Evolutionary conservation across 92 coral and sea anemone species (phyloP).

Genomic region (Galaxea fascicularis): DNA sequence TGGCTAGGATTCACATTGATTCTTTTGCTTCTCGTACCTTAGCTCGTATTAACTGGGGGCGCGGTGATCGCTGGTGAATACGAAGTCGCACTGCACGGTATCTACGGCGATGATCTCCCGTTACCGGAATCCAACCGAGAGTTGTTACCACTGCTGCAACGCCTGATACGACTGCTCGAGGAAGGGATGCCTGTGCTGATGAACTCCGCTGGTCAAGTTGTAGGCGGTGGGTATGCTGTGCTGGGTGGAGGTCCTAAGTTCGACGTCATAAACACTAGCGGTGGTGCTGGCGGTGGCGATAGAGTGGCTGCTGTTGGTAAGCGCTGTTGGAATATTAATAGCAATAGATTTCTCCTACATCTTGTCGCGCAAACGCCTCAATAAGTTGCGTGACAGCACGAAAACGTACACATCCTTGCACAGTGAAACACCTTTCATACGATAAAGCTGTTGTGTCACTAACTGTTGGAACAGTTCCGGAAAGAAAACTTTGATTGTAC

Average conservation of each 20-base stretch:
- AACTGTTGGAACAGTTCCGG: too few species aligned
- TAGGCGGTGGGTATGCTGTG: slow-evolving; percentile 63
- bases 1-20: too few species aligned
- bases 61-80: slow-evolving; percentile 93
- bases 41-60: slow-evolving; percentile 88
- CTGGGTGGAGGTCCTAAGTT: slow-evolving; percentile 61
- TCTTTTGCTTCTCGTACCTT: not conserved
- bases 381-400: too few species aligned
- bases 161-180: slow-evolving; percentile 86
- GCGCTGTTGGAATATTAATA: not conserved
- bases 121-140: slow-evolving; percentile 91
- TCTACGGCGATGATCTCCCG: slow-evolving; percentile 95
- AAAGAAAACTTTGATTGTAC: too few species aligned
- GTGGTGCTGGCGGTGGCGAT: not conserved
- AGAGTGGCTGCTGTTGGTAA: slow-evolving; percentile 38
- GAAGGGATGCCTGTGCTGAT: slow-evolving; percentile 83
- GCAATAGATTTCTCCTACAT: not conserved
- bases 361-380: too few species aligned
- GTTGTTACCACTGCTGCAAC: slow-evolving; percentile 90
- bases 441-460: too few species aligned
- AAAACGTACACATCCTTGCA: too few species aligned
- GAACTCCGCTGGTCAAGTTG: slow-evolving; percentile 84
- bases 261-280: slow-evolving; percentile 13
- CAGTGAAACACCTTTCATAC: too few species aligned
- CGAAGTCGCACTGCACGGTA: slow-evolving; percentile 78